A percentile compares a stretch with the other conserved stretches of the same genome.
Conservation (phyloP, 2,113 vertebrate genomes). For the Melospiza georgiana region DNA sequence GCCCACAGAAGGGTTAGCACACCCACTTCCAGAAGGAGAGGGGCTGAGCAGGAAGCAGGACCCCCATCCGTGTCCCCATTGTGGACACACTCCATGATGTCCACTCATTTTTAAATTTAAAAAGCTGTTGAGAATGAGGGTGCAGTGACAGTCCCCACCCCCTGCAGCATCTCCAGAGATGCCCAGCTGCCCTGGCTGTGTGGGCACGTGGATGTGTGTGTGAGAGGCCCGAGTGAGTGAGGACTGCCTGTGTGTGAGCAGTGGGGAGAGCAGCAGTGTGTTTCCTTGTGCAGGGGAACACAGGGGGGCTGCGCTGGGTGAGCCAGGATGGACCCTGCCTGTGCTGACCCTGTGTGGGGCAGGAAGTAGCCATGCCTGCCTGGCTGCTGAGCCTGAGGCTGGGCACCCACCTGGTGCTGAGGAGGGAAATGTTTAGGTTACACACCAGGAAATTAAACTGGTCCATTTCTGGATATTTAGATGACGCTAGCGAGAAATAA, state of each 20-base stretch:
- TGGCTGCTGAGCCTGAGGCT: not conserved
- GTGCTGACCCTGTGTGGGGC: not conserved
- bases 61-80: not conserved
- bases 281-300: rapidly evolving
- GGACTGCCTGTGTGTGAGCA: not conserved
- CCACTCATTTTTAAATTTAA: not conserved
- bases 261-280: not conserved
- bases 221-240: not conserved
- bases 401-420: not conserved
- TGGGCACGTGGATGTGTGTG: not conserved
- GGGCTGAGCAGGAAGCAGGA: not conserved
- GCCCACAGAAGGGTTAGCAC: not conserved
- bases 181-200: not conserved
- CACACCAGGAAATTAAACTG: not conserved
- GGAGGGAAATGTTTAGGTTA: not conserved
- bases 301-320: rapidly evolving
- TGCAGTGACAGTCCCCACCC: not conserved
- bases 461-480: conserved; percentile 32
- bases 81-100: not conserved
- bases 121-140: not conserved
- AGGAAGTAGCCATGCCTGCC: rapidly evolving
- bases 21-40: not conserved
- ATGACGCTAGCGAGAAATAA: conserved; percentile 48
- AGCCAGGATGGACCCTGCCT: rapidly evolving
- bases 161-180: rapidly evolving